These are phyloP conservation scores for Tetrax tetrax DNA, from an alignment of 2,113 vertebrate species.

Conservation along the genomic window DNA sequence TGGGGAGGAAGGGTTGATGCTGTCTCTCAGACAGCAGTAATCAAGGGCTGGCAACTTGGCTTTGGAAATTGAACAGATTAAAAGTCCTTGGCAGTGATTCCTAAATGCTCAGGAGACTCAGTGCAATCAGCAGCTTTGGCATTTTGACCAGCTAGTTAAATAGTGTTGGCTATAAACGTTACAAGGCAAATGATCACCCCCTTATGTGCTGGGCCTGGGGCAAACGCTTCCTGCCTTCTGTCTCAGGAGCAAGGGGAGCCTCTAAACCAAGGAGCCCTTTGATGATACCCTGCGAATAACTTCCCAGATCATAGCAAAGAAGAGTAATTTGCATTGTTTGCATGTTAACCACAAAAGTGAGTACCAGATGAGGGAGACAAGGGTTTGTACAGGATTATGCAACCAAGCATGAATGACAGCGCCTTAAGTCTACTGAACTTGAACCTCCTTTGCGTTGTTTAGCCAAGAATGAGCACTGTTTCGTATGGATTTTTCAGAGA, in stretches of 20 bases:
- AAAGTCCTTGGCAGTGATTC: slow-evolving; percentile 35
- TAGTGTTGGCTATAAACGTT: background rate
- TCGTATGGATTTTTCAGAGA: background rate
- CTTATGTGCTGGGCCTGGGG: background rate
- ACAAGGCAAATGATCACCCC: background rate
- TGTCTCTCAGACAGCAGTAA: background rate
- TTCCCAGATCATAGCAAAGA: background rate
- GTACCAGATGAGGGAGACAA: background rate
- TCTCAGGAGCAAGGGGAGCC: background rate
- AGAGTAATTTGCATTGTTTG: background rate
- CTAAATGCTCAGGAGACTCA: slow-evolving; percentile 9
- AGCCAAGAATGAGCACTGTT: background rate
- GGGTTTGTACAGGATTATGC: background rate
- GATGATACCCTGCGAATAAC: background rate
- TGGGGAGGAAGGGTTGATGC: background rate
- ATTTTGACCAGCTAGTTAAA: slow-evolving; percentile 5
- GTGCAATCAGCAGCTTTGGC: background rate
- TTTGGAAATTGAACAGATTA: background rate
- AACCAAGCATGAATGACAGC: background rate
- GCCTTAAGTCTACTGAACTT: background rate
- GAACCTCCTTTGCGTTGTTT: background rate
- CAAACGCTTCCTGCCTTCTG: background rate
- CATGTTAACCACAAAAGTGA: background rate
- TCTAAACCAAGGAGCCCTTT: background rate
- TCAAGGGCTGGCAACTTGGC: slow-evolving; percentile 17